These are phyloP conservation scores for Dusona sp. DNA, from an alignment of 2,888 invertebrate species.

Conservation along the genomic window DNA sequence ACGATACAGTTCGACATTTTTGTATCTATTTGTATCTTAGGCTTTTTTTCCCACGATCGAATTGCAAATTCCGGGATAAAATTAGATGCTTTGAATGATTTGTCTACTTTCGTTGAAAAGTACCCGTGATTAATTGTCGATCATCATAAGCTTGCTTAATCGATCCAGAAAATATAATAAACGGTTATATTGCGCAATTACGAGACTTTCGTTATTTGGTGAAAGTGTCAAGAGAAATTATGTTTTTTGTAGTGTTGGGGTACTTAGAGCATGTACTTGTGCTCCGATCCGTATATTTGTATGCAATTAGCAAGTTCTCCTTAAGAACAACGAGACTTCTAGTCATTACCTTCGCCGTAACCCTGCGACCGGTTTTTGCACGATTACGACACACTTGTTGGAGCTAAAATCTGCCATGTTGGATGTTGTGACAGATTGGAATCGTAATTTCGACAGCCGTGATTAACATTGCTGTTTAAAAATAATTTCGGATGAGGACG, in stretches of 20 bases:
- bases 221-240: constrained; percentile 5
- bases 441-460: background rate
- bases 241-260: constrained; percentile 5
- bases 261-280: background rate
- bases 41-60: background rate
- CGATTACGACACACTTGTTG: background rate
- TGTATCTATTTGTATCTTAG: background rate
- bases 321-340: constrained; percentile 5
- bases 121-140: background rate
- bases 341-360: constrained; percentile 22
- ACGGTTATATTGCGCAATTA: constrained; percentile 1
- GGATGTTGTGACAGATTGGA: background rate
- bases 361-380: background rate
- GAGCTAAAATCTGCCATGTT: background rate
- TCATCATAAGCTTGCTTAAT: background rate
- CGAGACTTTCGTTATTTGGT: constrained; percentile 22
- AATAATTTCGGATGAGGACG: background rate
- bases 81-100: background rate
- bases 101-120: background rate
- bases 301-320: constrained; percentile 15
- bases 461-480: background rate
- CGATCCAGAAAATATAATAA: constrained; percentile 7
- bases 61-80: background rate
- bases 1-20: background rate
- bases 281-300: constrained; percentile 24